Evolutionary conservation across 2,888 invertebrate genomes (phyloP).

Genomic region (Idaea biselata): DNA sequence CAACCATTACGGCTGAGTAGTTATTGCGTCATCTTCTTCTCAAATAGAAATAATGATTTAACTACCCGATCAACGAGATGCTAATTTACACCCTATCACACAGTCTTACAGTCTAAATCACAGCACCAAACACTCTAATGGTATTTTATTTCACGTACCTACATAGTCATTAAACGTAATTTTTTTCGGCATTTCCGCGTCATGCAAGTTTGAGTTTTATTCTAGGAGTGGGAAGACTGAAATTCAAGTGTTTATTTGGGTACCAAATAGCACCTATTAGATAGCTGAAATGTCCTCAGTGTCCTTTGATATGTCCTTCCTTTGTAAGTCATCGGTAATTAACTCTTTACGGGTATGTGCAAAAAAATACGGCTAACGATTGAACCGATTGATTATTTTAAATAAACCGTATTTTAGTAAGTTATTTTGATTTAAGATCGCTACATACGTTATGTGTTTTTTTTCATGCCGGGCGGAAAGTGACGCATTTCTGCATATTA

Average conservation of each 20-base stretch:
- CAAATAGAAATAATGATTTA: conserved; percentile 51
- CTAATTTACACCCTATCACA: conserved; percentile 31
- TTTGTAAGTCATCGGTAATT: conserved; percentile 24
- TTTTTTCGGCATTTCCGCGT: conserved; percentile 26
- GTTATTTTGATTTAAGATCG: too few relatives aligned
- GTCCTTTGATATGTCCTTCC: conserved; percentile 26
- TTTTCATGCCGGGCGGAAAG: too few relatives aligned
- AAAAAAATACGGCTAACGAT: conserved; percentile 13
- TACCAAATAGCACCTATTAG: conserved; percentile 8
- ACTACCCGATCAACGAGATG: conserved; percentile 29
- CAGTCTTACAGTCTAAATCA: conserved; percentile 26
- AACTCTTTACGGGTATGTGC: conserved; percentile 27
- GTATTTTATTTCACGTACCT: conserved; percentile 27
- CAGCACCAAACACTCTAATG: conserved; percentile 16
- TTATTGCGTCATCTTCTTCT: conserved; percentile 74
- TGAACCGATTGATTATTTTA: neutral
- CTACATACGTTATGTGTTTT: neutral
- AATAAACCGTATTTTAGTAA: neutral
- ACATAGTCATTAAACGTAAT: conserved; percentile 21
- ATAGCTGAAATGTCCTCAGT: conserved; percentile 18
- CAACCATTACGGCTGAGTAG: conserved; percentile 75
- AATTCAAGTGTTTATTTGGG: neutral
- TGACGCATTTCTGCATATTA: too few relatives aligned
- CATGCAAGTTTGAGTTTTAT: conserved; percentile 36
- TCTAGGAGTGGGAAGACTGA: neutral